Evolutionary conservation across 2,888 invertebrate species (phyloP).

Genomic region (Tachina grossa): DNA sequence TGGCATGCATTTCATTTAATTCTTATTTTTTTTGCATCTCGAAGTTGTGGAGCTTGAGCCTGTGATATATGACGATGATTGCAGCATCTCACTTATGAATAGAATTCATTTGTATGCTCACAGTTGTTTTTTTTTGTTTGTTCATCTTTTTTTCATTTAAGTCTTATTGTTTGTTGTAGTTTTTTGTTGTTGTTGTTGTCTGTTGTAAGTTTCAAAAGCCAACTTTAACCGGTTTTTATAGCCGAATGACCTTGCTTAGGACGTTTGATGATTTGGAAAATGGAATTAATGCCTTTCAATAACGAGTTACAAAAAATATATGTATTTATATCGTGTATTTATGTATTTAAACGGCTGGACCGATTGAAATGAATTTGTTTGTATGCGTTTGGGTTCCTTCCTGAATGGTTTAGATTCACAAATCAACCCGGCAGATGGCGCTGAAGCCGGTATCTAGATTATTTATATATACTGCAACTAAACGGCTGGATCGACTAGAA

Average conservation of each 20-base stretch:
- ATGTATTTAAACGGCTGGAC: too few relatives aligned
- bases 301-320: background rate
- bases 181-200: conserved; percentile 2
- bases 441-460: too few relatives aligned
- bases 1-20: conserved; percentile 3
- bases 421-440: too few relatives aligned
- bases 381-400: too few relatives aligned
- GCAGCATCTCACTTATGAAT: conserved; percentile 35
- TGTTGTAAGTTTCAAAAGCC: conserved; percentile 23
- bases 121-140: background rate
- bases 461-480: too few relatives aligned
- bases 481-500: too few relatives aligned
- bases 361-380: too few relatives aligned
- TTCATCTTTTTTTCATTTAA: background rate
- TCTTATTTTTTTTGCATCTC: conserved; percentile 3
- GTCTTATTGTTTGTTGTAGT: conserved; percentile 35
- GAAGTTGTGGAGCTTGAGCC: conserved; percentile 15
- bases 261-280: conserved; percentile 53
- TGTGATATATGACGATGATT: conserved; percentile 9
- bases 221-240: conserved; percentile 61
- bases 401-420: too few relatives aligned
- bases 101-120: conserved; percentile 39
- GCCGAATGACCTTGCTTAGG: conserved; percentile 71
- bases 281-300: conserved; percentile 7
- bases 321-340: too few relatives aligned